Base-by-base conservation (phyloP, 2,888 invertebrate genomes). In the Clivina fossor region DNA sequence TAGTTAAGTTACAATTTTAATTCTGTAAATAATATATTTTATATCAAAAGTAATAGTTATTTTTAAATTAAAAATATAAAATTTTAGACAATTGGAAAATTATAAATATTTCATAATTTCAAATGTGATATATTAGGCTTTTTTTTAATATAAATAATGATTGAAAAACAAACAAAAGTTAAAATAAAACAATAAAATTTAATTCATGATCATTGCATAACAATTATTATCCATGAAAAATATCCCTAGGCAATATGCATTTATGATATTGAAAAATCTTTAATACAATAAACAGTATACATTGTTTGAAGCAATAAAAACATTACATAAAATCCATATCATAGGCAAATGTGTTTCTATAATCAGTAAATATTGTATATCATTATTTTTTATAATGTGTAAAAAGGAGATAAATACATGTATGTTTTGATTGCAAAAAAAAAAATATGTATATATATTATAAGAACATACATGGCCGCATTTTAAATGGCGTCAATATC, bases 401-500 rank as follows among this genome's bases (percentile, higher is more conserved):
- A 38, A 22, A 38, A 38, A n/a, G n/a, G 24, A 41, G 15, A n/a
- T n/a, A 26, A 7, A 4, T 30, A 4, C 11, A 28, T 44, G 26
- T 48, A 37, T 37, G 24, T 37, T n/a, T n/a, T 49, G n/a, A 18
- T 28, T 46, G 46, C 33, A 19, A 16, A n/a, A 30, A 44, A 44
- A 15, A 18, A 30, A 28, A 35, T 16, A 49, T 49, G 37, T 24
- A 40, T 49, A n/a, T n/a, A n/a, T n/a, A n/a, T n/a, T 30, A 30
- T 4, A 30, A 4, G 9, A 30, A 30, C 30, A 30, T 30, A 30
- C 30, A 30, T 30, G 30, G 30, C 30, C n/a, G 9, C 30, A 26
- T 56, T 72, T 79, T 90, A 93, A 72, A 93, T 93, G 74, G 91
- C 93, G 81, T 93, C 93, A 73, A 93, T 93, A 75, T 93, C 92